These are phyloP conservation scores for Thymelicus acteon DNA, from an alignment of 2,888 invertebrate species.

Conservation along the genomic window DNA sequence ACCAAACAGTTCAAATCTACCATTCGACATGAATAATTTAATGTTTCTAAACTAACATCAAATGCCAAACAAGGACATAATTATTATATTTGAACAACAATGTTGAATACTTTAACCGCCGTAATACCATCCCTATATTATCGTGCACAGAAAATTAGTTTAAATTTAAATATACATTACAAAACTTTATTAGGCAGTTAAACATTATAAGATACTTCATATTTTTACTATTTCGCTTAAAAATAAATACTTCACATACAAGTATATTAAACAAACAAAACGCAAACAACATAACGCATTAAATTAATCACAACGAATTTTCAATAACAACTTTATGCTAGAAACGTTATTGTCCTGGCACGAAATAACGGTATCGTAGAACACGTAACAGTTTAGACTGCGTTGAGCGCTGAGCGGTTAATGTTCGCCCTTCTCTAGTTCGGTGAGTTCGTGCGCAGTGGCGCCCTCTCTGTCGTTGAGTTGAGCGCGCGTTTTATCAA, in stretches of 20 bases:
- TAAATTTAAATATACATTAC: constrained; percentile 13
- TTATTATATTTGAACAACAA: constrained; percentile 26
- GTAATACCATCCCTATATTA: constrained; percentile 14
- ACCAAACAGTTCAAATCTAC: constrained; percentile 27
- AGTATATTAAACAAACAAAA: constrained; percentile 23
- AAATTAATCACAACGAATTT: constrained; percentile 46
- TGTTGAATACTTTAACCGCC: constrained; percentile 19
- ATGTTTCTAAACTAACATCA: constrained; percentile 32
- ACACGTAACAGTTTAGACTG: constrained; percentile 53
- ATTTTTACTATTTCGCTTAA: constrained; percentile 15
- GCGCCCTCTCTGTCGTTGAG: constrained; percentile 75
- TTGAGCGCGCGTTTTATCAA: constrained; percentile 67
- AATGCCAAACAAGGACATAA: constrained; percentile 31
- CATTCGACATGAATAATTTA: constrained; percentile 25
- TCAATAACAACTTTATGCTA: constrained; percentile 32
- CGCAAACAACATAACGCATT: constrained; percentile 39
- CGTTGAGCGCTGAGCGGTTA: constrained; percentile 43
- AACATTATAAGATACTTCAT: constrained; percentile 17
- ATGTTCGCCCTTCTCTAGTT: constrained; percentile 83
- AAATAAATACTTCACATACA: constrained; percentile 25
- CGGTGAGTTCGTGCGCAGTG: constrained; percentile 88
- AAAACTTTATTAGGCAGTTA: constrained; percentile 32
- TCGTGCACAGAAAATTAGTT: constrained; percentile 21
- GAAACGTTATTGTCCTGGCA: constrained; percentile 48
- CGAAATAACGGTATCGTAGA: constrained; percentile 58